phyloP scores from a whole-genome alignment of 2,797 vertebrate genomes.

The Tamandua tetradactyla region DNA sequence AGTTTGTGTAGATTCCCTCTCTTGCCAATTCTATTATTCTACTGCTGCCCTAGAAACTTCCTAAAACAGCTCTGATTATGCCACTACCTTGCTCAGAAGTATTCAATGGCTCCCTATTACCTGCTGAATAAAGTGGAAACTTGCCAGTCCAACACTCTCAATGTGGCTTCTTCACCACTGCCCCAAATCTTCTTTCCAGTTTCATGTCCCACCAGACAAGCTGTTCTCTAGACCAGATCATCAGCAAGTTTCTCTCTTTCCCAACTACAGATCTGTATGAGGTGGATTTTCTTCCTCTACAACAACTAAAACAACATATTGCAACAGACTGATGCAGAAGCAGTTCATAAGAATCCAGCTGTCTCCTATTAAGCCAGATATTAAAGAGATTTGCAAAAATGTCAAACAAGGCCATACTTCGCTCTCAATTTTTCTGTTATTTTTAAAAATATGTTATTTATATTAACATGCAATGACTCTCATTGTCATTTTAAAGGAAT shows the following conservation, averaged over 20 bases:
- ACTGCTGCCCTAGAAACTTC: neutral
- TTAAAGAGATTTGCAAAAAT: constrained; percentile 21
- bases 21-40: neutral
- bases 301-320: neutral
- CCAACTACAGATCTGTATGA: neutral
- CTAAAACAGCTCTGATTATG: neutral
- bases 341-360: neutral
- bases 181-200: neutral
- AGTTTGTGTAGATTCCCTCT: neutral
- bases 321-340: neutral
- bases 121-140: neutral
- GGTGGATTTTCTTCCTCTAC: neutral
- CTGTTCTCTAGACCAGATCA: neutral
- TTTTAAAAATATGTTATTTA: neutral
- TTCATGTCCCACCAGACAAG: neutral
- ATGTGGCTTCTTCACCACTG: neutral
- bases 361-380: neutral
- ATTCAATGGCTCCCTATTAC: neutral
- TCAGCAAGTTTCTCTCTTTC: neutral
- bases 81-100: neutral
- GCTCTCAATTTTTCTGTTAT: neutral
- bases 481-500: constrained; percentile 24
- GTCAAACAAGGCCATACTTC: neutral
- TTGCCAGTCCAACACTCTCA: neutral
- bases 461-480: neutral